phyloP scores from a whole-genome alignment of 2,888 invertebrate genomes.

The Lamellibrachia columna region DNA sequence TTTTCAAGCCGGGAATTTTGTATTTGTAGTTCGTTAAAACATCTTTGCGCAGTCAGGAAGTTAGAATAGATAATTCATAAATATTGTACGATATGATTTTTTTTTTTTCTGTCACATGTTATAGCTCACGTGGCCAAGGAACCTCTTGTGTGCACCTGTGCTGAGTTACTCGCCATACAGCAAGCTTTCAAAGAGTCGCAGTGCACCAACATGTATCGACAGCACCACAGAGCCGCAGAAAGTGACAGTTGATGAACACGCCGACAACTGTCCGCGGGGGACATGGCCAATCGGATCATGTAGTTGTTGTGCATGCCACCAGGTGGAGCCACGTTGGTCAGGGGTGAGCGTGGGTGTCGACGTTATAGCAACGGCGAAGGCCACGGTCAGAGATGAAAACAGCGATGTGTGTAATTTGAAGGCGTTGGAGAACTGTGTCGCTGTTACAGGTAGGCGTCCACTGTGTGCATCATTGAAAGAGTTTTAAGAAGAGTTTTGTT shows the following conservation, averaged over 20 bases:
- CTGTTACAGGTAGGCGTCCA: neutral
- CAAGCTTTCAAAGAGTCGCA: neutral
- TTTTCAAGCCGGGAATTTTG: too few species aligned
- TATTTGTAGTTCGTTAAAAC: too few species aligned
- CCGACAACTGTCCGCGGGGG: neutral
- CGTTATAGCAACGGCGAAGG: neutral
- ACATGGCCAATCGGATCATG: neutral
- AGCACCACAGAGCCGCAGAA: neutral
- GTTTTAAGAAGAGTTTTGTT: neutral
- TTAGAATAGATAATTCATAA: too few species aligned
- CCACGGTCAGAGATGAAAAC: neutral
- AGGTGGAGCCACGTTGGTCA: neutral
- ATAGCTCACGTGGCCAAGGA: neutral
- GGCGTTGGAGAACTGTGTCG: neutral
- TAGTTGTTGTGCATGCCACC: neutral
- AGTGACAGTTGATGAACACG: neutral
- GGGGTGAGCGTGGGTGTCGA: neutral
- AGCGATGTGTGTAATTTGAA: neutral
- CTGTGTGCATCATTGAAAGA: too few species aligned
- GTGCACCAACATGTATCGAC: neutral
- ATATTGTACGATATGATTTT: too few species aligned
- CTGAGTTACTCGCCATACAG: neutral
- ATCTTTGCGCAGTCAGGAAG: too few species aligned
- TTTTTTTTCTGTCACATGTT: neutral
- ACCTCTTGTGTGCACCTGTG: neutral